These are phyloP conservation scores for Catharus fuscescens DNA, from an alignment of 2,113 vertebrate species.

Conservation along the genomic window DNA sequence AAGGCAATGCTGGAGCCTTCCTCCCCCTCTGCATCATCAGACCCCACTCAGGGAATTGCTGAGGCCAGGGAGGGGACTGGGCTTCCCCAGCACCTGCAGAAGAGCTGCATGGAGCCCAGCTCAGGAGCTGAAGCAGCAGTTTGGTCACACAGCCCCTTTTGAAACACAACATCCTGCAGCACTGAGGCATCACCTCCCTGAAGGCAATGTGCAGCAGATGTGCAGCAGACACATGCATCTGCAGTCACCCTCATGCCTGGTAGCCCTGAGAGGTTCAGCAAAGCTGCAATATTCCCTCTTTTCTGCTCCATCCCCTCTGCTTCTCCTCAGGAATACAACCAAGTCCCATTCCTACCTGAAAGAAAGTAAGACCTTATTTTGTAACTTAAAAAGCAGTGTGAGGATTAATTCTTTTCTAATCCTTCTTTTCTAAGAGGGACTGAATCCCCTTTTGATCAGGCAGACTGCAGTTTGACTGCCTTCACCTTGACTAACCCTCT, in stretches of 20 bases:
- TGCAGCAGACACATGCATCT: not conserved
- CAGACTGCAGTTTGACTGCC: not conserved
- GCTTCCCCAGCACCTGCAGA: not conserved
- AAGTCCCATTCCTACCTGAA: not conserved
- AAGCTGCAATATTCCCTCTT: not conserved
- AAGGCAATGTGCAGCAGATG: not conserved
- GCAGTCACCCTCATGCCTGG: fast-evolving
- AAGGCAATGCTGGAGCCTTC: not conserved
- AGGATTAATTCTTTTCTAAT: not conserved
- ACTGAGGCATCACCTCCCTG: not conserved
- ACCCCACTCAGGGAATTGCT: fast-evolving
- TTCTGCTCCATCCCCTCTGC: not conserved
- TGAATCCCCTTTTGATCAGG: not conserved
- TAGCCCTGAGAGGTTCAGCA: not conserved
- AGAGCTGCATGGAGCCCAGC: not conserved
- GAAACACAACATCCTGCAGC: not conserved
- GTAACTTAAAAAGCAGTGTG: not conserved
- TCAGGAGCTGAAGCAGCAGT: not conserved
- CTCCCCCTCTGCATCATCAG: not conserved
- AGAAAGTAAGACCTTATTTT: not conserved
- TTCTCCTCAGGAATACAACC: not conserved
- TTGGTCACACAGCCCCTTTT: not conserved
- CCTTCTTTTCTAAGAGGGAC: not conserved
- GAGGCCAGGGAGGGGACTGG: not conserved
- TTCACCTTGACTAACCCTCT: not conserved